phyloP scores from a whole-genome alignment of 2,888 invertebrate species.

The Spisula solida region DNA sequence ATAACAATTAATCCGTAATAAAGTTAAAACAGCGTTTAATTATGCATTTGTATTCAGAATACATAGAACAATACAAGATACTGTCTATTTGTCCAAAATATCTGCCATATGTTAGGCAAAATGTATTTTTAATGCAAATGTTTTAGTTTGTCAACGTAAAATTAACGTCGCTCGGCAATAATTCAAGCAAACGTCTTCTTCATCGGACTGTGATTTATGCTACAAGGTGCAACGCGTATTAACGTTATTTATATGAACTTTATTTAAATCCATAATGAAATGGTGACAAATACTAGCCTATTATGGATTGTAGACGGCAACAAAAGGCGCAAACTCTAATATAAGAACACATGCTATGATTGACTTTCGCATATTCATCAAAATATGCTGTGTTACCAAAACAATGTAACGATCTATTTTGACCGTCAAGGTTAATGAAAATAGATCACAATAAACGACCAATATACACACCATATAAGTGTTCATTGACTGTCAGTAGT shows the following conservation, averaged over 20 bases:
- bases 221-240: no score
- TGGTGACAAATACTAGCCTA: no score
- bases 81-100: conserved; percentile 2
- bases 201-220: no score
- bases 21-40: not conserved
- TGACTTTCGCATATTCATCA: not conserved
- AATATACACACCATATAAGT: not conserved
- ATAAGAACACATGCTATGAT: no score
- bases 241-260: no score
- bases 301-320: no score
- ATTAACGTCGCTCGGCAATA: not conserved
- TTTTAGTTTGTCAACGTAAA: not conserved
- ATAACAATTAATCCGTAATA: not conserved
- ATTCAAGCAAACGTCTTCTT: not conserved
- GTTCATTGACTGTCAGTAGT: not conserved
- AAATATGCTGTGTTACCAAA: not conserved
- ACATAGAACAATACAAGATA: not conserved
- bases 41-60: not conserved
- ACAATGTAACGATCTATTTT: not conserved
- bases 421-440: conserved; percentile 17
- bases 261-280: no score
- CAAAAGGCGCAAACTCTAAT: no score
- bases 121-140: conserved; percentile 11
- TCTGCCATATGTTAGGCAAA: not conserved
- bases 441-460: not conserved